These are phyloP conservation scores for Syritta pipiens DNA, from an alignment of 2,888 invertebrate species.

Conservation along the genomic window DNA sequence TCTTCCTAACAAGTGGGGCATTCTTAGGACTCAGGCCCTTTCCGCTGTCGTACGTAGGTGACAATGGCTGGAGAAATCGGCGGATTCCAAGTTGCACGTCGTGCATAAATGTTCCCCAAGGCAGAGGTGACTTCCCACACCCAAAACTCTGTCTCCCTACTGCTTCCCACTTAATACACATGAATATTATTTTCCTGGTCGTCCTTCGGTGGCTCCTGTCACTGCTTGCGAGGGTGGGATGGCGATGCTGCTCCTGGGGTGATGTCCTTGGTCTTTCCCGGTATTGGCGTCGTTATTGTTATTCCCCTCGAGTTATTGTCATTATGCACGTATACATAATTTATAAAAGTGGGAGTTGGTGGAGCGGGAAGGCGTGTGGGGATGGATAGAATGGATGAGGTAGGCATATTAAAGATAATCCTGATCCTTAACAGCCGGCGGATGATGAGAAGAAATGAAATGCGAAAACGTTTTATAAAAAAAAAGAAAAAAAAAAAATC, in stretches of 20 bases:
- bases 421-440: too few relatives aligned
- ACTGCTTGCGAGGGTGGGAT: too few relatives aligned
- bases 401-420: too few relatives aligned
- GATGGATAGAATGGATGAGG: too few relatives aligned
- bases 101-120: slow-evolving; percentile 44
- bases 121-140: background rate
- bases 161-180: slow-evolving; percentile 22
- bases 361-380: too few relatives aligned
- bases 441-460: too few relatives aligned
- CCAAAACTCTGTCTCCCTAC: too few relatives aligned
- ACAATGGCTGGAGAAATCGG: slow-evolving; percentile 26
- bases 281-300: slow-evolving; percentile 56
- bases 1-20: too few relatives aligned
- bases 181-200: slow-evolving; percentile 40
- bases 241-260: slow-evolving; percentile 24
- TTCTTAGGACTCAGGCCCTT: too few relatives aligned
- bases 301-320: slow-evolving; percentile 45
- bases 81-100: slow-evolving; percentile 43
- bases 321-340: slow-evolving; percentile 53
- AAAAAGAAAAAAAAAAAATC: too few relatives aligned
- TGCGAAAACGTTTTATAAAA: too few relatives aligned
- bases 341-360: too few relatives aligned
- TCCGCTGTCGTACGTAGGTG: background rate
- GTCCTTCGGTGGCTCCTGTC: background rate
- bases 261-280: slow-evolving; percentile 41